Conservation (phyloP, 2,797 vertebrate genomes). For the Cirrhinus mrigala region DNA sequence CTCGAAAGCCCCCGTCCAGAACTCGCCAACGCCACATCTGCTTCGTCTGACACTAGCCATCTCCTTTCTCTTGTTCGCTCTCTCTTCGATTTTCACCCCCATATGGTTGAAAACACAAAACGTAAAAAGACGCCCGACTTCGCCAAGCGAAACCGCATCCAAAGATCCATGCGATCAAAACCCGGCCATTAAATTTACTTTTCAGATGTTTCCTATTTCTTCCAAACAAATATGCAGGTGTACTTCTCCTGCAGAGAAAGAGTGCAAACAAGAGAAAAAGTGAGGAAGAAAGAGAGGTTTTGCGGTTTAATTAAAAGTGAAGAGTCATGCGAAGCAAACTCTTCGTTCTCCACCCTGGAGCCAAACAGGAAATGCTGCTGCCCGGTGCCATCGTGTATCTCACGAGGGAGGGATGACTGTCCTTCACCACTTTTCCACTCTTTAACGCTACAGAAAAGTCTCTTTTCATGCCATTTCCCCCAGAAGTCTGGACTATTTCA, state of each 20-base stretch:
- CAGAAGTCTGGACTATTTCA: constrained; percentile 28
- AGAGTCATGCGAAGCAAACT: constrained; percentile 61
- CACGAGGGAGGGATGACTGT: constrained; percentile 57
- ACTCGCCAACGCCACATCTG: constrained; percentile 78
- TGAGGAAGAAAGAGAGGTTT: constrained; percentile 61
- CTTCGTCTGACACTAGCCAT: constrained; percentile 64
- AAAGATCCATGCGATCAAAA: not conserved
- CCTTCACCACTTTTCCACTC: constrained; percentile 25
- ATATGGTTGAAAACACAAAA: constrained; percentile 46
- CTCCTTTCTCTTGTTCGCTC: constrained; percentile 63
- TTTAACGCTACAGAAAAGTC: not conserved
- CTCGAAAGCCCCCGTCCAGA: constrained; percentile 70
- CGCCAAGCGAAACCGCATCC: not conserved
- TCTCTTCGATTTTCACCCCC: constrained; percentile 38
- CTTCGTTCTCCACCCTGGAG: constrained; percentile 58
- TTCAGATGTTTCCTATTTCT: not conserved
- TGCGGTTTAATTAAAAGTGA: constrained; percentile 79
- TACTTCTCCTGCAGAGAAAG: not conserved
- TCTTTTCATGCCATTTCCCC: constrained; percentile 21
- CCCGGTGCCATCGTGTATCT: constrained; percentile 80
- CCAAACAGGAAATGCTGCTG: constrained; percentile 84
- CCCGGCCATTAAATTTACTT: not conserved
- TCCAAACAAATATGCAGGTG: not conserved
- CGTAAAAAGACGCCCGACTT: constrained; percentile 13
- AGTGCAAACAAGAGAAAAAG: constrained; percentile 9